Evolutionary conservation across 2,797 vertebrate genomes (phyloP), one percentile per base, ranked within the genome.

Genomic region (Tarsius wallacei): DNA sequence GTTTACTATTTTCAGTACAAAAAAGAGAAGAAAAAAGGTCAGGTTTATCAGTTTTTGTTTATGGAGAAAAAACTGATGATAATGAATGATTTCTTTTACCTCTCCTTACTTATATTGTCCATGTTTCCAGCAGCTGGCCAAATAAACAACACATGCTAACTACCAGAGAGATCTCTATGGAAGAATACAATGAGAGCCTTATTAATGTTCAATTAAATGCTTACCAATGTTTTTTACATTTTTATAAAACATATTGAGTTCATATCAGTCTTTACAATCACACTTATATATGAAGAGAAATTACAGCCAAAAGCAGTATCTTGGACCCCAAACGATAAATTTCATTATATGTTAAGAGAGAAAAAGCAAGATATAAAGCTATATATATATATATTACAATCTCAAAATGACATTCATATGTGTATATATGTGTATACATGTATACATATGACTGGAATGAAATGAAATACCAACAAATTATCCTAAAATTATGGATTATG

Each of bases 161-260:
- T 68, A 53, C 73, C 53, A 74, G 36, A 70, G 64, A 66, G n/a
- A 66, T 26, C 42, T 74, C 42, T n/a, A 33, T 17, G 51, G 86
- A 21, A 68, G 66, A 90, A 81, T 71, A n/a, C 73, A 93, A 51
- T 85, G 71, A 82, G 68, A 89, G 57, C 51, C 7, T 94, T 71
- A 49, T 33, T 76, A 64, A 26, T 49, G 7, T 77, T 66, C n/a
- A 81, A 21, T 89, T 63, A 96, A 88, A 73, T 88, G 55, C 57
- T 74, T 94, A 84, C 49, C 59, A 92, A 0, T 91, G 21, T 82
- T 85, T 51, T 53, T 53, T 96, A 87, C 21, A 59, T 77, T 47
- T 90, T 91, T 70, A 55, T 63, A 91, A 19, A 85, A 42, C 53
- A 84, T 55, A 33, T 26, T 68, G 70, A 70, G 86, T 81, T 90